Evolutionary conservation across 2,888 invertebrate genomes (phyloP), one percentile per base, ranked within the genome.

Genomic region (Cheilosia grossa): DNA sequence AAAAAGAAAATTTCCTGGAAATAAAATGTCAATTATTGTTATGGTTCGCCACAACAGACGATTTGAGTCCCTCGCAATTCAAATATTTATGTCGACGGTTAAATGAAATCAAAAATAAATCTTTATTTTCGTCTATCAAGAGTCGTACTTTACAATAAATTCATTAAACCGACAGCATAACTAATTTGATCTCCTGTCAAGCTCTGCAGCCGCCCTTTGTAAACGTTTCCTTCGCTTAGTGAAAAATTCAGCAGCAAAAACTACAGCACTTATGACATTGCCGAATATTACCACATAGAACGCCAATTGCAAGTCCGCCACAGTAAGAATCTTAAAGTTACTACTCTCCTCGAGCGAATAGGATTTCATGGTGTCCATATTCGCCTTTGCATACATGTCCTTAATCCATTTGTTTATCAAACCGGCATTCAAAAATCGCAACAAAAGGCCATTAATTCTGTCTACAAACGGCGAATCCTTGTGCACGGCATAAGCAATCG

Each of bases 261-360:
- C 82, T 0, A 90, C 4, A 3, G 74, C 56, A 4, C 87, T 88
- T 6, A 91, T 15, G 0, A 89, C 7, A 30, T 88, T 90, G 3
- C 92, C 92, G 33, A 88, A 66, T 6, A 90, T 19, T 5, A 92
- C 86, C 13, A 92, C 90, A 82, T 91, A 91, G 88, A 92, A 92
- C 37, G 92, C 88, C 67, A 92, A 87, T 78, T 92, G 91, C 9
- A 92, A 88, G 85, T 92, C 92, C 0, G 61, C 82, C 44, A 92
- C 85, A 13, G 90, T 91, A 2, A 92, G 87, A 17, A 91, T 88
- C 56, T 91, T 91, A 30, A 89, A 89, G 19, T 59, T 33, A 6
- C 87, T 82, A 17, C 53, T 56, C 6, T 82, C 81, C 13, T 82
- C 81, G 2, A 63, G 47, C 2, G 79, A 87, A 63, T 87, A 87